A percentile compares a stretch with the other conserved stretches of the same genome.
These are phyloP conservation scores for Cyprinus carpio DNA, from an alignment of 2,113 vertebrate genomes.

Conservation along the genomic window DNA sequence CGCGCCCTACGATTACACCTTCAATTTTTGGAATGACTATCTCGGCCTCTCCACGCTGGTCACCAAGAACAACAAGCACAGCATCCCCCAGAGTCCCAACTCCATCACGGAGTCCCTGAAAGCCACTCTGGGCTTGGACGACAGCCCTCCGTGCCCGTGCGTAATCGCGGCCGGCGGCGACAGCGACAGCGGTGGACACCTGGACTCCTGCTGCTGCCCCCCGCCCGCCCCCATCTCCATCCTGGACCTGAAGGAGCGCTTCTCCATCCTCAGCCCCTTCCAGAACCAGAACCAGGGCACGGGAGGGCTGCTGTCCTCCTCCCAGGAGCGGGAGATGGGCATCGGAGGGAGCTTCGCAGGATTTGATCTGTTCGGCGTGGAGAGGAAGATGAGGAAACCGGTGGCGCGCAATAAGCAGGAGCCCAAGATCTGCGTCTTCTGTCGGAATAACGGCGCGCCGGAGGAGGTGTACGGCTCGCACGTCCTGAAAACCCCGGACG, in stretches of 20 bases:
- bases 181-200: slow-evolving; percentile 60
- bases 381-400: slow-evolving; percentile 76
- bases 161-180: slow-evolving; percentile 66
- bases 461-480: slow-evolving; percentile 84
- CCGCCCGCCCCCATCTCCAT: slow-evolving; percentile 76
- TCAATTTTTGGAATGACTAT: slow-evolving; percentile 86
- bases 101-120: slow-evolving; percentile 83
- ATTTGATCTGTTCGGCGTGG: slow-evolving; percentile 77
- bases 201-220: slow-evolving; percentile 74
- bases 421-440: slow-evolving; percentile 84
- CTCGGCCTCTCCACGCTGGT: slow-evolving; percentile 79
- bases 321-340: slow-evolving; percentile 67
- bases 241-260: slow-evolving; percentile 78
- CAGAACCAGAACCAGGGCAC: slow-evolving; percentile 68
- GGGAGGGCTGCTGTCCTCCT: slow-evolving; percentile 58
- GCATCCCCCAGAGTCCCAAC: slow-evolving; percentile 75
- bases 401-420: slow-evolving; percentile 76
- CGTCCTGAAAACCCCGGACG: slow-evolving; percentile 82
- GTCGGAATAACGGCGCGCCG: slow-evolving; percentile 82
- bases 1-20: slow-evolving; percentile 80
- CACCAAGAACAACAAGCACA: slow-evolving; percentile 74
- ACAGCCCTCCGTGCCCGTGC: slow-evolving; percentile 73
- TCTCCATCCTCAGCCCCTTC: slow-evolving; percentile 78
- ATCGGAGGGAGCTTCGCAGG: slow-evolving; percentile 73
- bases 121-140: slow-evolving; percentile 80